Base-by-base conservation (phyloP, 1,140 invertebrate species). In the Carposina sasakii region DNA sequence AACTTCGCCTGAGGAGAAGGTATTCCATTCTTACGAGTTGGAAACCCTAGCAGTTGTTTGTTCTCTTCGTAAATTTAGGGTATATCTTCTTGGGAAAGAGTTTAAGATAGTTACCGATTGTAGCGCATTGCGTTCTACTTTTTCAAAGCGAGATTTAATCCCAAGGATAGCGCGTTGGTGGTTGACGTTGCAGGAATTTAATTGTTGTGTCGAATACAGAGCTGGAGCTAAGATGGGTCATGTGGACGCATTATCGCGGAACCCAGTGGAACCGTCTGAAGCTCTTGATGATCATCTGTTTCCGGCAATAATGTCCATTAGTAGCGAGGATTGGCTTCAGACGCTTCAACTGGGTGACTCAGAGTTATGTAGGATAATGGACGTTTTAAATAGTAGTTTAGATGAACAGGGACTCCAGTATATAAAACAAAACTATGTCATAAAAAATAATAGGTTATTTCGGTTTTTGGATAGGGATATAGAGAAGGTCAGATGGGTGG, bases 231-330 rank as follows among this genome's bases (percentile, higher is more conserved):
- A 48, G 23, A 73, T 74, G 67, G 43, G 31, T 16, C 69, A 76
- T 42, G 71, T 63, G 0, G 71, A 82, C 49, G 63, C 68, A 1
- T 42, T 75, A 1, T 75, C 67, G 28, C 20, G 66, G 2, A 54
- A 67, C 36, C 54, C 54, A 12, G 20, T 31, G 6, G 37, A 22
- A 17, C 24, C 15, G 1, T 20, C 37, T 9, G 28, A 48, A 53
- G 55, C 21, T 59, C 24, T 24, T 40, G 37, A 40, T 10, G 22
- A 40, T 40, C 19, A 21, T 10, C 20, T 40, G 21, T 40, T n/a
- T n/a, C n/a, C n/a, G n/a, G n/a, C 37, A 40, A 21, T 40, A 21
- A 13, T 40, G n/a, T 9, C 20, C 2, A 40, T 40, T 12, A 9
- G 22, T 12, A 9, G 22, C 2, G 22, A 19, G 5, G 37, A 40